Conservation (phyloP, 2,113 vertebrate species). For the Proteles cristata region DNA sequence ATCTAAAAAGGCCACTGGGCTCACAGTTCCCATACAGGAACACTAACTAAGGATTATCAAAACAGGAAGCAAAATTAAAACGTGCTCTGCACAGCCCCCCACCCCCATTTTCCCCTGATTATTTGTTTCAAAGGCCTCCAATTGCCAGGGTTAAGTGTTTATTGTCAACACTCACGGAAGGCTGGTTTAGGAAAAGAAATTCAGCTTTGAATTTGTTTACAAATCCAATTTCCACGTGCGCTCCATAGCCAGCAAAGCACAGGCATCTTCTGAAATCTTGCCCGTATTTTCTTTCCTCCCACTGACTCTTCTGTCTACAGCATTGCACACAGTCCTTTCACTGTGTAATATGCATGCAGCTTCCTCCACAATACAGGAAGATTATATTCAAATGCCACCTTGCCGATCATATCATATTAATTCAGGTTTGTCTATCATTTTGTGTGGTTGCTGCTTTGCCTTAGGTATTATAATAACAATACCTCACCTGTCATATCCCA, state of each 20-base stretch:
- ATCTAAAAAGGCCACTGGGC: slow-evolving; percentile 75
- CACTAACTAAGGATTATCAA: slow-evolving; percentile 57
- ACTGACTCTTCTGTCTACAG: slow-evolving; percentile 69
- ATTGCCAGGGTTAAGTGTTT: slow-evolving; percentile 62
- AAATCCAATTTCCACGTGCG: slow-evolving; percentile 71
- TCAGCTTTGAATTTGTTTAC: slow-evolving; percentile 72
- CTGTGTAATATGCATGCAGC: slow-evolving; percentile 74
- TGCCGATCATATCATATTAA: slow-evolving; percentile 82
- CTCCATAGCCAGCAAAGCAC: slow-evolving; percentile 54
- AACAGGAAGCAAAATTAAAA: slow-evolving; percentile 73
- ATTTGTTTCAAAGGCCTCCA: slow-evolving; percentile 53
- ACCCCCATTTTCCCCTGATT: slow-evolving; percentile 48
- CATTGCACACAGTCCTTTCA: slow-evolving; percentile 56
- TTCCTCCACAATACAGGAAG: slow-evolving; percentile 71
- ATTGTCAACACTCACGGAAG: slow-evolving; percentile 63
- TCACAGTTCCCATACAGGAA: slow-evolving; percentile 53
- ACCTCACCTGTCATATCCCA: slow-evolving; percentile 84
- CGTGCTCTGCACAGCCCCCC: background rate
- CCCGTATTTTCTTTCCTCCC: slow-evolving; percentile 68
- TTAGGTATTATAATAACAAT: slow-evolving; percentile 86
- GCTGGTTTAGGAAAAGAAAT: slow-evolving; percentile 62
- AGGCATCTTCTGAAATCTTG: slow-evolving; percentile 64
- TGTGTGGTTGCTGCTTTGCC: slow-evolving; percentile 84
- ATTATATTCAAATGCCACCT: slow-evolving; percentile 86
- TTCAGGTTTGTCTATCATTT: slow-evolving; percentile 88